These are phyloP conservation scores for Dipodomys merriami DNA, from an alignment of 2,113 vertebrate genomes.

Conservation along the genomic window DNA sequence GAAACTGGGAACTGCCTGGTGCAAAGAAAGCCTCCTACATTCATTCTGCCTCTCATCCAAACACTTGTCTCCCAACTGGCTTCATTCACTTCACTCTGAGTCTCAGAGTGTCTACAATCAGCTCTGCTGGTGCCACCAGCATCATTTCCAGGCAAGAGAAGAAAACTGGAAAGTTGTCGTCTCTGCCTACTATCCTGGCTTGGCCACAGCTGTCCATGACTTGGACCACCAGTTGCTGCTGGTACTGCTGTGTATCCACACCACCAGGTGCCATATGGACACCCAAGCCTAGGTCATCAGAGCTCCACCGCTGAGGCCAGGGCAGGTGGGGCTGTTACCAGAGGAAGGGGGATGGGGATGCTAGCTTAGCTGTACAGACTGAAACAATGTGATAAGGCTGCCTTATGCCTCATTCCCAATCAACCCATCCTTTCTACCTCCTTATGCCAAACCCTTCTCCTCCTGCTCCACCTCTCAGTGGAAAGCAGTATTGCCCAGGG, in stretches of 20 bases:
- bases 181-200: neutral
- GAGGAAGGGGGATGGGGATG: neutral
- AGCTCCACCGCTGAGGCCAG: neutral
- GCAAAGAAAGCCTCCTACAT: no score
- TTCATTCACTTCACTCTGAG: neutral
- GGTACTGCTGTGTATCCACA: no score
- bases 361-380: neutral
- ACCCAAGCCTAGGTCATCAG: neutral
- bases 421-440: neutral
- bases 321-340: neutral
- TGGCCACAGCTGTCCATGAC: neutral
- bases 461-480: neutral
- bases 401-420: neutral
- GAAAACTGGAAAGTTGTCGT: neutral
- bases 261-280: neutral
- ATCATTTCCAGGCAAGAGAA: neutral
- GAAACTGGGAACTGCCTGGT: no score
- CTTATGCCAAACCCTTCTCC: no score
- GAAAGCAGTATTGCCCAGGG: neutral
- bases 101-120: neutral
- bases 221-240: neutral
- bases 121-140: neutral
- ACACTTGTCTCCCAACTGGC: neutral
- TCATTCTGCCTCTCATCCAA: neutral
- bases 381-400: neutral